A percentile compares a stretch with the other conserved stretches of the same genome.
Evolutionary conservation across 2,888 invertebrate genomes (phyloP).

Genomic region (Hydrotaea cyrtoneurina): DNA sequence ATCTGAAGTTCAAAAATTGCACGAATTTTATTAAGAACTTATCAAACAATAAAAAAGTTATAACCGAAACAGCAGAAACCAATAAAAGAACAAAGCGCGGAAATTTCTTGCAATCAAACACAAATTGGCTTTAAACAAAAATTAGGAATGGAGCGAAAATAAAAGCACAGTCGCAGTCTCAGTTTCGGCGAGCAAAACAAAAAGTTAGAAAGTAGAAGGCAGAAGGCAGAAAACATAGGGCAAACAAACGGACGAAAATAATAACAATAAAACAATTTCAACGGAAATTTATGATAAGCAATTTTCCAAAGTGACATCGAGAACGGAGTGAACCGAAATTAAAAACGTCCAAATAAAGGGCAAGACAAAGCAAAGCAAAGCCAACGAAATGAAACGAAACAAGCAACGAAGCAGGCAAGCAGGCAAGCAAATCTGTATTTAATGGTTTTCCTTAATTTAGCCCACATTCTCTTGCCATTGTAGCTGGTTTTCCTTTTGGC

Average conservation of each 20-base stretch:
- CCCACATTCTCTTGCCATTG: slow-evolving; percentile 24
- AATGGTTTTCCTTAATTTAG: slow-evolving; percentile 39
- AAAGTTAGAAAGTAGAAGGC: slow-evolving; percentile 8
- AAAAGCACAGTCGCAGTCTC: not conserved
- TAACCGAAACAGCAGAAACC: slow-evolving; percentile 36
- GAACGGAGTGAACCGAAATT: slow-evolving; percentile 3
- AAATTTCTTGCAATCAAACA: slow-evolving; percentile 31
- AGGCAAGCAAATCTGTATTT: slow-evolving; percentile 33
- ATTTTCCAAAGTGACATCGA: slow-evolving; percentile 39
- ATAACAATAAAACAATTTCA: slow-evolving; percentile 33
- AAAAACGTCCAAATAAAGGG: not conserved
- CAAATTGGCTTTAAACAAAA: slow-evolving; percentile 25
- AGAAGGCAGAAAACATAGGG: no score
- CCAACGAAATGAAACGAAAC: no score
- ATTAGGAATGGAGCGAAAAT: slow-evolving; percentile 8
- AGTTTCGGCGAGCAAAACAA: not conserved
- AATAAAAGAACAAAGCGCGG: slow-evolving; percentile 37
- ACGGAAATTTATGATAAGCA: slow-evolving; percentile 34
- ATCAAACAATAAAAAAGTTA: slow-evolving; percentile 42
- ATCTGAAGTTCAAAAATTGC: slow-evolving; percentile 28
- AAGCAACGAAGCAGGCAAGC: not conserved
- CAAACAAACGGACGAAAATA: slow-evolving; percentile 1
- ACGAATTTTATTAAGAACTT: slow-evolving; percentile 36
- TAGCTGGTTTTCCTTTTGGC: slow-evolving; percentile 7
- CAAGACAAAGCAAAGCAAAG: not conserved